These are phyloP conservation scores for Parapristionchus giblindavisi DNA, from an alignment of 2,888 invertebrate species.

Conservation along the genomic window DNA sequence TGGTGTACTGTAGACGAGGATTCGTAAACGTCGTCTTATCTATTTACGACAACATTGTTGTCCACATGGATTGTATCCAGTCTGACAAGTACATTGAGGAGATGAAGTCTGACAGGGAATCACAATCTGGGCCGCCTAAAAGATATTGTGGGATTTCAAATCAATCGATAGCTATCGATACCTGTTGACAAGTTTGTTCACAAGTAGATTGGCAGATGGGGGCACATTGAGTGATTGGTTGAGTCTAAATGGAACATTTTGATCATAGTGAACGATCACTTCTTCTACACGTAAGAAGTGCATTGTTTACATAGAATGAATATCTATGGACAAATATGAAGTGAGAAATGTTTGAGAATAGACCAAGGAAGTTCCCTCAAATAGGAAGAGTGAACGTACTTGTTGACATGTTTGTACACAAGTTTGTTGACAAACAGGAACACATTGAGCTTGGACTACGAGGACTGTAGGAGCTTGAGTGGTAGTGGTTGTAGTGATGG, in stretches of 20 bases:
- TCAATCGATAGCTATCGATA: too few relatives aligned
- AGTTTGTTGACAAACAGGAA: conserved; percentile 55
- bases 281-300: too few relatives aligned
- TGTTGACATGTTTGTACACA: conserved; percentile 60
- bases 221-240: neutral
- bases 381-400: conserved; percentile 26
- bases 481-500: conserved; percentile 24
- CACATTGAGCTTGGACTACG: too few relatives aligned
- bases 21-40: conserved; percentile 38
- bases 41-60: conserved; percentile 55
- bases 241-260: too few relatives aligned
- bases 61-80: conserved; percentile 58
- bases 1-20: neutral
- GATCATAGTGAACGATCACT: too few relatives aligned
- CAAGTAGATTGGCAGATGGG: too few relatives aligned
- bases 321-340: too few relatives aligned
- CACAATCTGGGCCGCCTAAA: conserved; percentile 37
- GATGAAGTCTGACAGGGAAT: conserved; percentile 47
- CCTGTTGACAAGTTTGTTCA: too few relatives aligned
- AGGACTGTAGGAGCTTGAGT: too few relatives aligned
- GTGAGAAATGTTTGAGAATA: too few relatives aligned
- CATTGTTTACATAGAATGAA: too few relatives aligned
- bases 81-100: conserved; percentile 50
- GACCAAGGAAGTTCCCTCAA: too few relatives aligned
- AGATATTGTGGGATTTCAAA: neutral